Evolutionary conservation across 2,888 invertebrate species (phyloP).

Genomic region (Spisula solida): DNA sequence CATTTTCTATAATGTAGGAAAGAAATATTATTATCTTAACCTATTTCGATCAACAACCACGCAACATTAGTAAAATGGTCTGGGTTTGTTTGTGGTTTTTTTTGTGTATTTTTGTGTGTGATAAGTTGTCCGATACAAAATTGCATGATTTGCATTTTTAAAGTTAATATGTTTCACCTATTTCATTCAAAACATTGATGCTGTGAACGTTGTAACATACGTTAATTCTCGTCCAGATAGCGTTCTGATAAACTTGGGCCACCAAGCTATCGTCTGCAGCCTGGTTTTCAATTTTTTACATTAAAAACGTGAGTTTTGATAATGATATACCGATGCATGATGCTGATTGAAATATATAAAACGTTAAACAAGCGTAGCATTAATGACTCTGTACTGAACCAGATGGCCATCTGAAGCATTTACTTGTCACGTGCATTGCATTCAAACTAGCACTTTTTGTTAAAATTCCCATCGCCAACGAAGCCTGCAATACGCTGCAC

Average conservation of each 20-base stretch:
- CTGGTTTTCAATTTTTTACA: constrained; percentile 2
- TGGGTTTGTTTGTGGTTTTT: too few relatives aligned
- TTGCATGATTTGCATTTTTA: neutral
- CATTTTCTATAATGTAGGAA: too few relatives aligned
- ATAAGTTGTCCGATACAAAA: neutral
- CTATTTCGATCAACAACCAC: too few relatives aligned
- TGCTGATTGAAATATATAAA: constrained; percentile 32
- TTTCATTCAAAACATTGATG: neutral
- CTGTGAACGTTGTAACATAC: neutral
- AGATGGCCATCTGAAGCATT: constrained; percentile 12
- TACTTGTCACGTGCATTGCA: constrained; percentile 8
- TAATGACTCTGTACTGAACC: constrained; percentile 22
- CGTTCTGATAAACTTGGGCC: neutral
- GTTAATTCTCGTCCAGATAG: neutral
- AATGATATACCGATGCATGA: constrained; percentile 34
- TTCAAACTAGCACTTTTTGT: constrained; percentile 22
- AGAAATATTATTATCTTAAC: too few relatives aligned
- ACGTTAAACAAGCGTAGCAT: constrained; percentile 39
- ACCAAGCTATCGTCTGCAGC: neutral
- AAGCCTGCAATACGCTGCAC: constrained; percentile 2
- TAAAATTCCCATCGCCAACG: constrained; percentile 22
- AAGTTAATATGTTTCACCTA: neutral
- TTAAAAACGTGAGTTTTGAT: constrained; percentile 10
- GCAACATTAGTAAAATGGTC: too few relatives aligned
- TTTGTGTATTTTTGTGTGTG: too few relatives aligned